Evolutionary conservation across 2,113 vertebrate genomes (phyloP), one percentile per base, ranked within the genome.

Genomic region (Uria lomvia): DNA sequence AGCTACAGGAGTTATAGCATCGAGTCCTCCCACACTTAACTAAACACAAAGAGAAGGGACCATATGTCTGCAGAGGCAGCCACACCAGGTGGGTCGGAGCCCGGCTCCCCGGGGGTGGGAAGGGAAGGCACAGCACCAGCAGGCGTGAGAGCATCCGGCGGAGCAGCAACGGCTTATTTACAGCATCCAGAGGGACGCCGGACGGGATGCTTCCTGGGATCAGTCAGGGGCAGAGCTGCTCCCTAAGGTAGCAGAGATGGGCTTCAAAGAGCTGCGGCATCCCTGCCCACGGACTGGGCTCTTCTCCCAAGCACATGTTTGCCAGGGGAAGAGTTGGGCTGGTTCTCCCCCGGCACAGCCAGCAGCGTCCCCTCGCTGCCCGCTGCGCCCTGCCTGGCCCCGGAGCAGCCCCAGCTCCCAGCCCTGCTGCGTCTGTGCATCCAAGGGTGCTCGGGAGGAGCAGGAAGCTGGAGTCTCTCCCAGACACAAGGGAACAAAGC

Each of bases 131-230:
- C 55, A 1, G 92, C 92, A 70, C 86, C 40, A 2, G 59, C 83
- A 72, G 92, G 90, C 90, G 96, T 96, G 97, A 96, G 95, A 96
- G 94, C 92, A 95, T 94, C 96, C 90, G 90, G 93, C 86, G 36
- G 8, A 34, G 92, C 84, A 18, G 15, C 56, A 3, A 3, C 76
- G 15, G 40, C 71, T 23, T 45, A 42, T 68, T 83, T 53, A 77
- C 71, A 77, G 86, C 90, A 67, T 19, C 88, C 92, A 66, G 19
- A 53, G 87, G 79, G 91, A 66, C 4, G 5, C 76, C 0, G 53
- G 52, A 29, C 0, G 4, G 76, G 65, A 75, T 5, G 22, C 72
- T 95, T 86, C 92, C 88, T 62, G 96, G 91, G 88, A 94, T 62
- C 78, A n/a, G 78, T 81, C 47, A 11, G 27, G 24, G 78, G 38